A percentile compares a stretch with the other conserved stretches of the same genome.
These are phyloP conservation scores for Plecotus auritus DNA, from an alignment of 2,113 vertebrate species.

Conservation along the genomic window DNA sequence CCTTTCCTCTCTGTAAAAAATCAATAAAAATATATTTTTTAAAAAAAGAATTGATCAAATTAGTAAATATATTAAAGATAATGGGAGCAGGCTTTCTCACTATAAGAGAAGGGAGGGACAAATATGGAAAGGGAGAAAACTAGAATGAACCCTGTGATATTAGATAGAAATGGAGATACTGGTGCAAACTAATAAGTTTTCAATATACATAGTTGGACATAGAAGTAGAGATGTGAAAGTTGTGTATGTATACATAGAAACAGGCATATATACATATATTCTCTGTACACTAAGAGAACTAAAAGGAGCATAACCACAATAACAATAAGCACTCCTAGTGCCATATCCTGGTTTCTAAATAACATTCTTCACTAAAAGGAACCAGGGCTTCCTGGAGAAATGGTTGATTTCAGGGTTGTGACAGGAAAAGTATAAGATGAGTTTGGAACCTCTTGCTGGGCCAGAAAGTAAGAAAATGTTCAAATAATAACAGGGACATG, in stretches of 20 bases:
- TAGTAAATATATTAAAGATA: not conserved
- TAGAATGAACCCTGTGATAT: not conserved
- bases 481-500: not conserved
- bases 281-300: not conserved
- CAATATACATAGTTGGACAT: not conserved
- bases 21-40: too few relatives aligned
- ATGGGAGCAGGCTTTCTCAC: not conserved
- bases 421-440: not conserved
- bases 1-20: too few relatives aligned
- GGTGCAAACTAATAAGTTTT: not conserved
- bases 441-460: not conserved
- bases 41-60: not conserved
- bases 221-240: not conserved
- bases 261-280: not conserved
- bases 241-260: not conserved
- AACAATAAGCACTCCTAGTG: not conserved
- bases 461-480: not conserved
- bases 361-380: not conserved
- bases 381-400: not conserved
- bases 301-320: not conserved
- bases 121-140: not conserved
- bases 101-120: not conserved
- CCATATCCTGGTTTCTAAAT: not conserved
- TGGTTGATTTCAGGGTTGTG: not conserved
- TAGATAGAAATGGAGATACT: not conserved